Evolutionary conservation across 2,797 vertebrate species (phyloP).

Genomic region (Acropternis orthonyx): DNA sequence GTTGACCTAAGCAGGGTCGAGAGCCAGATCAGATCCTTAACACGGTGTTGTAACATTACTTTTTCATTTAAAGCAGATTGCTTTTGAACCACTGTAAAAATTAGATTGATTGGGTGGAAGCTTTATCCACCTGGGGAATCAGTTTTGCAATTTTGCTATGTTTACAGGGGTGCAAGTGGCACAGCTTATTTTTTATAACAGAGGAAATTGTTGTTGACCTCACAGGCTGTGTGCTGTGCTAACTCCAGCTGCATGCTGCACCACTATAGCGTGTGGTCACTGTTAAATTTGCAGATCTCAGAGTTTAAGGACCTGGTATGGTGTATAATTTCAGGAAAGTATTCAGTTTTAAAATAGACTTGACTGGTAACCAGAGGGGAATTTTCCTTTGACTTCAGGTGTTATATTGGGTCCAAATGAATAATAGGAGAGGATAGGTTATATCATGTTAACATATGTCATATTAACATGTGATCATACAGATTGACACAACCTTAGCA

Average conservation of each 20-base stretch:
- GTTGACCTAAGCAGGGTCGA: not conserved
- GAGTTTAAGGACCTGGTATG: not conserved
- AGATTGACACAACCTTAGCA: not conserved
- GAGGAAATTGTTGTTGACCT: constrained; percentile 23
- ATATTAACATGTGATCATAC: not conserved
- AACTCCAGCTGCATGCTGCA: not conserved
- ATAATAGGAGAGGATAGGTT: not conserved
- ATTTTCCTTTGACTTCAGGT: not conserved
- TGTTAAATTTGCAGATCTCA: not conserved
- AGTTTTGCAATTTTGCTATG: not conserved
- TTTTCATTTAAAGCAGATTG: constrained; percentile 17
- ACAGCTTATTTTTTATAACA: not conserved
- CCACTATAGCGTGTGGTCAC: not conserved
- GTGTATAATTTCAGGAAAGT: not conserved
- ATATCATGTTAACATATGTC: not conserved
- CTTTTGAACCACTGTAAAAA: not conserved
- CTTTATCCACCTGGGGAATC: not conserved
- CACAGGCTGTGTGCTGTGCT: not conserved
- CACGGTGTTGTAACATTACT: not conserved
- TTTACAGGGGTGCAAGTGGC: not conserved
- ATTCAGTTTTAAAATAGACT: not conserved
- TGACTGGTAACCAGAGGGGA: not conserved
- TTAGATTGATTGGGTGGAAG: not conserved
- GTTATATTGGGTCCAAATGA: not conserved
- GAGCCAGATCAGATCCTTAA: not conserved